Evolutionary conservation across 2,797 vertebrate genomes (phyloP).

Genomic region (Geotria australis): DNA sequence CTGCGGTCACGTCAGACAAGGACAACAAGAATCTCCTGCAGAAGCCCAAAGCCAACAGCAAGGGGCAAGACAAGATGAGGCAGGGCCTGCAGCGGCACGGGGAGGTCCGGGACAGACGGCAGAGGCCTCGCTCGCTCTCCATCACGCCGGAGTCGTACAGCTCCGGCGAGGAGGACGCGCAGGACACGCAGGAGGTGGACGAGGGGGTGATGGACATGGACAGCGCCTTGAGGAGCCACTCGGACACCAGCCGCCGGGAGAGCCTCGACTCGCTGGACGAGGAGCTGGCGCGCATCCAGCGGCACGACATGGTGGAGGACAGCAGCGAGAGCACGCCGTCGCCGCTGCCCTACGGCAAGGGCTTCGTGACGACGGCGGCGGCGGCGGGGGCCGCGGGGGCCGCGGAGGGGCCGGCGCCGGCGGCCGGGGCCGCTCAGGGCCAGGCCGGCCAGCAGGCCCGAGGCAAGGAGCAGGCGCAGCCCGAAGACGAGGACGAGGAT

Average conservation of each 20-base stretch:
- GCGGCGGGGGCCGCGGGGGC: too few species aligned
- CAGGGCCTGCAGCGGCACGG: too few species aligned
- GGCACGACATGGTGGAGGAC: conserved; percentile 84
- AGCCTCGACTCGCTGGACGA: conserved; percentile 41
- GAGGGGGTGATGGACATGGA: too few species aligned
- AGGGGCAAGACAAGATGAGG: too few species aligned
- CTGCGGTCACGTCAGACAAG: too few species aligned
- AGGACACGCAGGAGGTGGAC: too few species aligned
- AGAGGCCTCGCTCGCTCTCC: conserved; percentile 57
- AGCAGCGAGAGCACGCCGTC: conserved; percentile 82
- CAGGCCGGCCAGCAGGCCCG: neutral
- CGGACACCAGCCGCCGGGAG: conserved; percentile 3
- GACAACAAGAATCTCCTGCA: too few species aligned
- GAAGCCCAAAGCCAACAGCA: too few species aligned
- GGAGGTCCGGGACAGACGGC: conserved; percentile 5
- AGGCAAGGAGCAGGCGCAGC: conserved; percentile 25
- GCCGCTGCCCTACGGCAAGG: conserved; percentile 28
- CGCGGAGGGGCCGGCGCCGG: too few species aligned
- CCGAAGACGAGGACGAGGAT: conserved; percentile 51
- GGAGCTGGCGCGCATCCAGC: conserved; percentile 73
- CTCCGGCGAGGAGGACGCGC: conserved; percentile 35
- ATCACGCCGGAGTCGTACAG: conserved; percentile 50
- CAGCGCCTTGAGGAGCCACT: too few species aligned
- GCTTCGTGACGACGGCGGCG: neutral
- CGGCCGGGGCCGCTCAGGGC: too few species aligned